Percentiles rank a stretch among this genome's conserved stretches.
Evolutionary conservation across 2,113 vertebrate genomes (phyloP).

Genomic region (Microcebus murinus): DNA sequence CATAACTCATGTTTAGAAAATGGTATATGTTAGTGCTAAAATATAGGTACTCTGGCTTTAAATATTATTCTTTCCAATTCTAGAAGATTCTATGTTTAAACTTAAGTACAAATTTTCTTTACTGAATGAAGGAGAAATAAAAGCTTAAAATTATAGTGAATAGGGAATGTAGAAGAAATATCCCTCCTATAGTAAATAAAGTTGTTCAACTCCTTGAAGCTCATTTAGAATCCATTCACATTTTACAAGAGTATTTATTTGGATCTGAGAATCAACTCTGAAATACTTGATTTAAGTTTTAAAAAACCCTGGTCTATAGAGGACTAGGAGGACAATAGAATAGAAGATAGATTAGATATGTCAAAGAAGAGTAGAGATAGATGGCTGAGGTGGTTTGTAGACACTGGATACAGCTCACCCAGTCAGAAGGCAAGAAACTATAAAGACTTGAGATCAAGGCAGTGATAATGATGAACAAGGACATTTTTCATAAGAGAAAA

Average conservation of each 20-base stretch:
- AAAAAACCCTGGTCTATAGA: not conserved
- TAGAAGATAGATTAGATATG: not conserved
- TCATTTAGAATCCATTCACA: not conserved
- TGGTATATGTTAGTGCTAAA: not conserved
- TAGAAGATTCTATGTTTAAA: slow-evolving; percentile 8
- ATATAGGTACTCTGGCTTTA: not conserved
- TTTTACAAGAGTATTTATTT: not conserved
- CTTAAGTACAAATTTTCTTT: not conserved
- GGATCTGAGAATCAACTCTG: not conserved
- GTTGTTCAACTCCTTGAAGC: not conserved
- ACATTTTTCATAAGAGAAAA: not conserved
- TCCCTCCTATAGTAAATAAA: not conserved
- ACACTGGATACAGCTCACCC: not conserved
- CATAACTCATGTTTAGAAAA: not conserved
- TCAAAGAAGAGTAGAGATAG: not conserved
- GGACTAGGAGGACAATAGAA: not conserved
- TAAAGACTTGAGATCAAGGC: not conserved
- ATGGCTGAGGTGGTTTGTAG: not conserved
- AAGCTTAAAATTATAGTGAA: not conserved
- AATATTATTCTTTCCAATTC: not conserved
- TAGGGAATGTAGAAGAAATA: not conserved
- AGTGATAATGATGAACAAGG: not conserved
- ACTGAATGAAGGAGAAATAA: not conserved
- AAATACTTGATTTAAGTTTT: not conserved
- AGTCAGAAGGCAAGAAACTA: not conserved